Evolutionary conservation across 2,113 vertebrate genomes (phyloP), one percentile per base, ranked within the genome.

Genomic region (Psittacara wagleri): DNA sequence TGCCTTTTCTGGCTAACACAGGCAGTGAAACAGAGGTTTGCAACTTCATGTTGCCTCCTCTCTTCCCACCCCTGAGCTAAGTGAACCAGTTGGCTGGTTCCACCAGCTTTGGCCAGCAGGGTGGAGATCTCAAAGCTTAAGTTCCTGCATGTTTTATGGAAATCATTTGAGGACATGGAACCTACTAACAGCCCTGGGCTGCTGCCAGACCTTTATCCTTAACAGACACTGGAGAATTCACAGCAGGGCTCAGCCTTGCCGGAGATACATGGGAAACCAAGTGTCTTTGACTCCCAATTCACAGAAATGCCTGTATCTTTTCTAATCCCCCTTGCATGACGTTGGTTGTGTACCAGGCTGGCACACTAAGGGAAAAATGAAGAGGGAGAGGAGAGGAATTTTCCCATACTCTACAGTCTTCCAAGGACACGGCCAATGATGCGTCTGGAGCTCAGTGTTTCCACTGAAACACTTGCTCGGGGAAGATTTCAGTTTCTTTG

Each of bases 111-210:
- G 51, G 64, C 61, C 44, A 12, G 54, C 1, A 0, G 25, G 25
- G 33, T 79, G 48, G 78, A 79, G n/a, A 82, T 92, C 83, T 91
- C 86, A 83, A 81, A 95, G 64, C 83, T 88, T 77, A 94, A 82
- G n/a, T 29, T 94, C 67, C 72, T 77, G 46, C 0, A 0, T 66
- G 67, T 81, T 93, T 77, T 0, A 0, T 70, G 67, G 48, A 83
- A 96, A 76, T 31, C 59, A 23, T 69, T 69, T 52, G 79, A 95
- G 54, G 85, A 90, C 82, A 70, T 43, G 77, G 75, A 92, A 83
- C 63, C 44, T 63, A 86, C 77, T 83, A 94, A 77, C 3, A 46
- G 49, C 76, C 59, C 82, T 80, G 72, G 75, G 72, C 79, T 94
- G 79, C 79, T 88, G 79, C 83, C 94, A 92, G 94, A 74, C 75